Evolutionary conservation across 2,888 invertebrate species (phyloP).

Genomic region (Mactromeris polynyma): DNA sequence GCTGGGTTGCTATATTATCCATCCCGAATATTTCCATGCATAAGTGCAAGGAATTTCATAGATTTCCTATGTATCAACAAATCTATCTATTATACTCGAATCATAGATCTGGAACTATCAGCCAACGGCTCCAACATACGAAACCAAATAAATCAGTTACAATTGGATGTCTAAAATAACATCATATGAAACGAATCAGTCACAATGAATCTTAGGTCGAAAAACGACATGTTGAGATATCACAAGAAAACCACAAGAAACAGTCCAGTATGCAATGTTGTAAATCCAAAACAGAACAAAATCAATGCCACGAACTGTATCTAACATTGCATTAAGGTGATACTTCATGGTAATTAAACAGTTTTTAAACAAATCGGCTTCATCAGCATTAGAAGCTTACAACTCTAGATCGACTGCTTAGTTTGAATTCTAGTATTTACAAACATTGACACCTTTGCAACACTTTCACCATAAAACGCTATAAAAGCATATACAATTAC

Average conservation of each 20-base stretch:
- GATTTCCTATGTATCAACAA: background rate
- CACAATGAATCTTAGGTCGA: background rate
- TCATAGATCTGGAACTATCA: background rate
- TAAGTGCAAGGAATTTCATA: background rate
- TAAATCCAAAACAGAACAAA: background rate
- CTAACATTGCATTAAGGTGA: background rate
- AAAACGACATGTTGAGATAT: no score
- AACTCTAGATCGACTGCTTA: no score
- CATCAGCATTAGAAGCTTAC: background rate
- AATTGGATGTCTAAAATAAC: constrained; percentile 10
- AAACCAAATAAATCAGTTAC: background rate
- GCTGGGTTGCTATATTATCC: background rate
- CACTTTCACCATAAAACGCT: no score
- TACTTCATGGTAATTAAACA: background rate
- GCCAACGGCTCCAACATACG: background rate
- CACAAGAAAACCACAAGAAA: no score
- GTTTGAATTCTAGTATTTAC: no score
- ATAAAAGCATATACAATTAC: no score
- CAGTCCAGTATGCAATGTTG: background rate
- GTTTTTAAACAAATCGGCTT: background rate
- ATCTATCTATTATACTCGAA: background rate
- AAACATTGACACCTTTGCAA: no score
- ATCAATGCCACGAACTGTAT: background rate
- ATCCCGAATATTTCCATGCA: background rate
- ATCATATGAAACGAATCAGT: background rate